These are phyloP conservation scores for Hippotragus niger DNA, from an alignment of 2,113 vertebrate genomes.

Conservation along the genomic window DNA sequence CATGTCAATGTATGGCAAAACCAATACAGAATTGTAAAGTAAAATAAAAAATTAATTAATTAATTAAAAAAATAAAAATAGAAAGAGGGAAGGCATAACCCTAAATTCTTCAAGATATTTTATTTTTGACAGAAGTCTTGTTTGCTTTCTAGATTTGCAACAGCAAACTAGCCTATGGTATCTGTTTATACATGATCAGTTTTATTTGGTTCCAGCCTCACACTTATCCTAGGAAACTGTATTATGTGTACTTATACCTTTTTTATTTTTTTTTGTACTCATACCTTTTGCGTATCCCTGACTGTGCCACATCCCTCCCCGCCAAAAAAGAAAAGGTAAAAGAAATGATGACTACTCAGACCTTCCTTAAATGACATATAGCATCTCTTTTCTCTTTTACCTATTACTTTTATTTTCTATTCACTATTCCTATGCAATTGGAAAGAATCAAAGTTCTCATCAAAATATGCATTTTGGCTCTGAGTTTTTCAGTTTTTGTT, in stretches of 20 bases:
- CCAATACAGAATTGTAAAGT: no score
- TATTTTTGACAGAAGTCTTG: not conserved
- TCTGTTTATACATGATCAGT: not conserved
- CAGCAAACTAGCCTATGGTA: not conserved
- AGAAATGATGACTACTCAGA: not conserved
- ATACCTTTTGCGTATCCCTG: not conserved
- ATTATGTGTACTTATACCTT: not conserved
- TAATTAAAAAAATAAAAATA: no score
- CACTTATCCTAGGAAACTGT: not conserved
- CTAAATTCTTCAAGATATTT: not conserved
- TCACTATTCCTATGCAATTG: not conserved
- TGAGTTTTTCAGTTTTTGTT: not conserved
- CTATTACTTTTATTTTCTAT: not conserved
- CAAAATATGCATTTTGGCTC: not conserved
- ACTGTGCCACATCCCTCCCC: not conserved
- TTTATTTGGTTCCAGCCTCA: not conserved
- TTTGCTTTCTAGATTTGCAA: not conserved
- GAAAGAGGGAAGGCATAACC: not conserved
- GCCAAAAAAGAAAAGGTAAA: not conserved
- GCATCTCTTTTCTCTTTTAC: not conserved
- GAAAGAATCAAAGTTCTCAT: not conserved
- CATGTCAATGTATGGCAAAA: no score
- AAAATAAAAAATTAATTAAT: no score
- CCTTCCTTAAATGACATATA: not conserved
- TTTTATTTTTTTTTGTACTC: not conserved